Conservation (phyloP, 2,797 vertebrate species). For the Trachops cirrhosus region DNA sequence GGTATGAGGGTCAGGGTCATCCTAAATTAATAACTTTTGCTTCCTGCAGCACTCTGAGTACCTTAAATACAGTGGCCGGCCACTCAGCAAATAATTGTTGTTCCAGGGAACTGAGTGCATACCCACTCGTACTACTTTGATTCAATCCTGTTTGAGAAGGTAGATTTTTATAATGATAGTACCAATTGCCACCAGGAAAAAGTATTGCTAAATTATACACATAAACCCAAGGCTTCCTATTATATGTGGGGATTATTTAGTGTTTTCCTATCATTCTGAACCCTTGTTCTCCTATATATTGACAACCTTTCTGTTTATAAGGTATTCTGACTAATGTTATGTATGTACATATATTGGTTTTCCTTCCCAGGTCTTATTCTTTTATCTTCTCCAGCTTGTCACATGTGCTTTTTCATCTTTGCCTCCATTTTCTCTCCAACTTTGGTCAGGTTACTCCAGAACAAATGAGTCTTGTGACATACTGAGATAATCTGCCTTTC, state of each 20-base stretch:
- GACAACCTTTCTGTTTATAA: not conserved
- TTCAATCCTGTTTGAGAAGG: not conserved
- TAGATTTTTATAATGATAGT: not conserved
- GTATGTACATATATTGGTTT: not conserved
- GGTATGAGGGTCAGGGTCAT: not conserved
- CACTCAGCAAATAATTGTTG: not conserved
- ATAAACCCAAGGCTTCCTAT: not conserved
- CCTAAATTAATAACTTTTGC: not conserved
- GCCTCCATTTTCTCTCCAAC: not conserved
- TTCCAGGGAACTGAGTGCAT: not conserved
- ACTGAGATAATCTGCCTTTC: not conserved
- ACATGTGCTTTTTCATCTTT: not conserved
- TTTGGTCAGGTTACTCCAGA: not conserved
- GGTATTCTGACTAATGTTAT: not conserved
- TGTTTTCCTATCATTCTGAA: not conserved
- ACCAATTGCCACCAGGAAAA: not conserved
- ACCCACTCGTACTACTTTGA: not conserved
- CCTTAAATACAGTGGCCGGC: not conserved
- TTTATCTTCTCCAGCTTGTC: not conserved
- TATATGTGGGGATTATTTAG: not conserved
- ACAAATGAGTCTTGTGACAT: not conserved
- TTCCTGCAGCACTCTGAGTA: not conserved
- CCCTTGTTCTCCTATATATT: not conserved
- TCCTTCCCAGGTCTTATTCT: not conserved
- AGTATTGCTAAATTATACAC: not conserved